These are phyloP conservation scores for Microctenopoma stevenorrisi DNA, from an alignment of 2,797 vertebrate species.

Conservation along the genomic window DNA sequence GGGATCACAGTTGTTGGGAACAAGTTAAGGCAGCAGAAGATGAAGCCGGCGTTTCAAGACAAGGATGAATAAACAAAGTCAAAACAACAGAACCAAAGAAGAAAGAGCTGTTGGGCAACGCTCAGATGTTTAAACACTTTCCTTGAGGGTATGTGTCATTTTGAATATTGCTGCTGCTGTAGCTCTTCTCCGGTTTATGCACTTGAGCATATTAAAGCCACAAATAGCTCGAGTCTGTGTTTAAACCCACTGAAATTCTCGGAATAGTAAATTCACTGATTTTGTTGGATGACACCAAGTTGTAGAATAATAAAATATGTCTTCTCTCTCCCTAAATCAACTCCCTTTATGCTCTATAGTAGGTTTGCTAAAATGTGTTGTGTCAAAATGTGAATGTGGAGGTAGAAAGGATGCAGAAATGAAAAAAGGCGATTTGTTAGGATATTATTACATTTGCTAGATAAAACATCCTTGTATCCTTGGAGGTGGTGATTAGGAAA, in stretches of 20 bases:
- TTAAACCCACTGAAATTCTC: conserved; percentile 64
- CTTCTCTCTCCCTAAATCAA: conserved; percentile 39
- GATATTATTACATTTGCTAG: conserved; percentile 28
- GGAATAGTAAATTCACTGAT: conserved; percentile 54
- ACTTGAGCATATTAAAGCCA: conserved; percentile 62
- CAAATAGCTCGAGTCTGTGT: conserved; percentile 59
- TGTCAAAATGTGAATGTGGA: neutral
- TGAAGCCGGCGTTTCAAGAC: conserved; percentile 70
- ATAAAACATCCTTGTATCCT: conserved; percentile 40
- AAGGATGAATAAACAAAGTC: conserved; percentile 81
- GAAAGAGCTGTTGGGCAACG: conserved; percentile 70
- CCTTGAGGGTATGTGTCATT: conserved; percentile 66
- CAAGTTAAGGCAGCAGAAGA: conserved; percentile 72
- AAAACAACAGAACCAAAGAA: conserved; percentile 72
- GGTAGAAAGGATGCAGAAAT: neutral
- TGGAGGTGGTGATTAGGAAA: conserved; percentile 39
- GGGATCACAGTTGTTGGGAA: conserved; percentile 76
- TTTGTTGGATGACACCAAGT: conserved; percentile 54
- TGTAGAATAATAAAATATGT: conserved; percentile 38
- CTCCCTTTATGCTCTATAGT: conserved; percentile 41
- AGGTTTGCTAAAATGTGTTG: conserved; percentile 51
- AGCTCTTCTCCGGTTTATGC: conserved; percentile 50
- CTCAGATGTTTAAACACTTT: conserved; percentile 69
- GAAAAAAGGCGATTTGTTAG: conserved; percentile 39
- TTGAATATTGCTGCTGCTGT: conserved; percentile 57